Base-by-base conservation (phyloP, 2,113 vertebrate genomes). In the Pituophis catenifer region DNA sequence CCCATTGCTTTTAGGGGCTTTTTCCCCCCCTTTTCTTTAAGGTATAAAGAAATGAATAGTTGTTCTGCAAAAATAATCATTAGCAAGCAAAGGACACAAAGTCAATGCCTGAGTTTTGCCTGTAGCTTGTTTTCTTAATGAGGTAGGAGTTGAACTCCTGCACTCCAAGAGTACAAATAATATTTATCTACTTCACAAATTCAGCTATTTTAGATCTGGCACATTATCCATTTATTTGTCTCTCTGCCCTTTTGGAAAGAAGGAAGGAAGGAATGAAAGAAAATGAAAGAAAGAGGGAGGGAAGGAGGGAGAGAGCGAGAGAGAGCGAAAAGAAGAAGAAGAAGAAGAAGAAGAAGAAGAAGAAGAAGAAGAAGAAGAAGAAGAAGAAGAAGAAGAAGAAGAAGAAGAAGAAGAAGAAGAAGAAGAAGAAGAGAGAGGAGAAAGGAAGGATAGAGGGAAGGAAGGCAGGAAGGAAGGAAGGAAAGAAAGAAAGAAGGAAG, bases 131-230 rank as follows among this genome's bases (percentile, higher is more conserved):
- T 50, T 85, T 90, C 57, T 1, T 94, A 94, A 90, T 9, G 1
- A 90, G 95, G 94, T 93, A 94, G 89, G 93, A 70, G 93, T 92
- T 95, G 21, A 92, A 88, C 33, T 95, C 94, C 87, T 75, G 90
- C 0, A 0, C 85, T 89, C 0, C 0, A 9, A 0, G 48, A 96
- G 95, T 96, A 97, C 95, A 97, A 96, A 96, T 94, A 97, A 96
- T 97, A 96, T 97, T 97, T 97, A 96, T 92, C 62, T 92, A 93
- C 70, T 0, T 0, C 1, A 91, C 85, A 95, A 96, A 44, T 0
- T 0, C 87, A 62, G 23, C 85, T 92, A 5, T 81, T 50, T 94
- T 89, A 29, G 0, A 90, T 59, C 55, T 62, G 75, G 44, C 81
- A 93, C 55, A 15, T 9, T 86, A 86, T 87, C 48, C 29, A 44